These are phyloP conservation scores for Euschistus heros DNA, from an alignment of 1,140 invertebrate species.

Conservation along the genomic window DNA sequence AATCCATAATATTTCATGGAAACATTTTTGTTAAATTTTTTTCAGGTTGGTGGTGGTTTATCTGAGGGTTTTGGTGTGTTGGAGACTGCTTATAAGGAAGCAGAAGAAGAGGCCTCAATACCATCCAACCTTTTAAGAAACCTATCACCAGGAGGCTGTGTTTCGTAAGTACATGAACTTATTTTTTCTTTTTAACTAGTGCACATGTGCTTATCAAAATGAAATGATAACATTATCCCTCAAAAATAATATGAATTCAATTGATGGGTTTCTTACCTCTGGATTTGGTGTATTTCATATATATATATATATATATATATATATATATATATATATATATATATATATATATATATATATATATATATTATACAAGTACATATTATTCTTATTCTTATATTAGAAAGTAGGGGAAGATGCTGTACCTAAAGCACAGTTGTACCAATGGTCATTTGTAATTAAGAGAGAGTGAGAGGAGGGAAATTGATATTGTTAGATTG, in stretches of 20 bases:
- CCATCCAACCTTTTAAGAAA: slow-evolving; percentile 59
- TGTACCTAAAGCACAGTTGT: no score
- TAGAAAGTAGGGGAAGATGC: no score
- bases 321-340: neutral
- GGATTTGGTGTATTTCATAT: no score
- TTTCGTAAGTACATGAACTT: slow-evolving; percentile 47
- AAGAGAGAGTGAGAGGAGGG: no score
- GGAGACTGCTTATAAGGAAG: slow-evolving; percentile 86
- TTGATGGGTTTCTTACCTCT: no score
- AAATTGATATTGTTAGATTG: no score
- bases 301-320: slow-evolving; percentile 1
- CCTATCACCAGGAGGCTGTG: slow-evolving; percentile 66
- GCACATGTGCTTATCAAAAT: no score
- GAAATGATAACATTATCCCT: no score
- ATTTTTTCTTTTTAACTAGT: neutral
- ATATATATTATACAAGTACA: neutral
- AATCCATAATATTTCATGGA: no score
- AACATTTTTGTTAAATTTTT: slow-evolving; percentile 7
- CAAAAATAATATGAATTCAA: no score
- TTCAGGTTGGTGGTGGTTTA: slow-evolving; percentile 69
- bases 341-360: neutral
- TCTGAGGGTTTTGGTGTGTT: slow-evolving; percentile 75
- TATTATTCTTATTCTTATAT: neutral
- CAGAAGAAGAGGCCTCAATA: slow-evolving; percentile 85
- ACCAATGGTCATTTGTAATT: no score